Percentiles rank a stretch among this genome's conserved stretches.
phyloP scores from a whole-genome alignment of 2,888 invertebrate genomes.

The Drosophila gaucha region DNA sequence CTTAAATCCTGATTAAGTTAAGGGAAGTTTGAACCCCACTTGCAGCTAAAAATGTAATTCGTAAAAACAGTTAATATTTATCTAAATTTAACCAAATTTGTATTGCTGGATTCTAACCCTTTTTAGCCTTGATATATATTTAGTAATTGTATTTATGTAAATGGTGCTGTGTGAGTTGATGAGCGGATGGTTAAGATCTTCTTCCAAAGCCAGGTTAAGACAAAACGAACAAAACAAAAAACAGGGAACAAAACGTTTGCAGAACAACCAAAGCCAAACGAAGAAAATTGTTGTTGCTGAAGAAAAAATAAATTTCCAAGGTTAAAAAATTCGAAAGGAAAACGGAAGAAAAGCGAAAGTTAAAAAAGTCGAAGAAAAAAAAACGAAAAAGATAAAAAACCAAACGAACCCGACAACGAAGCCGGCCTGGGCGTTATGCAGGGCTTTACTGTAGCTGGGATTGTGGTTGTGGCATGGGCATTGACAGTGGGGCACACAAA shows the following conservation, averaged over 20 bases:
- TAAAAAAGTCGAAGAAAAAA: conserved; percentile 35
- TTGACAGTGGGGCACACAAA: conserved; percentile 57
- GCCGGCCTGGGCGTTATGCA: conserved; percentile 85
- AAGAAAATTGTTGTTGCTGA: too few species aligned
- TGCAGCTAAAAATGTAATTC: too few species aligned
- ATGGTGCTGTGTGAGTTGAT: conserved; percentile 25
- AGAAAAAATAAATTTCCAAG: conserved; percentile 14
- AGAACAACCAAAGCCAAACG: conserved; percentile 39
- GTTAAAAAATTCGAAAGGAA: conserved; percentile 16
- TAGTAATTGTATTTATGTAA: background rate
- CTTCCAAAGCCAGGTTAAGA: conserved; percentile 34
- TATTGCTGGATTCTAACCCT: background rate
- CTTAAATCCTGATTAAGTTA: too few species aligned
- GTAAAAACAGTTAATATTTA: too few species aligned
- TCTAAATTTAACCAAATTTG: too few species aligned
- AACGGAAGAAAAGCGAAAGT: conserved; percentile 14
- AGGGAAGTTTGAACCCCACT: too few species aligned
- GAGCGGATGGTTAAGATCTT: conserved; percentile 9
- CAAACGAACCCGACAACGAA: conserved; percentile 84
- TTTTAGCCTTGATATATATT: background rate
- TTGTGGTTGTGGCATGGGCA: conserved; percentile 50
- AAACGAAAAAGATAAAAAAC: conserved; percentile 58
- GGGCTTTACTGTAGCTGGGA: conserved; percentile 76
- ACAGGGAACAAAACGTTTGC: conserved; percentile 9
- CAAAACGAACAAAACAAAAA: conserved; percentile 24